Evolutionary conservation across 2,888 invertebrate species (phyloP).

Genomic region (Harpalus rufipes): DNA sequence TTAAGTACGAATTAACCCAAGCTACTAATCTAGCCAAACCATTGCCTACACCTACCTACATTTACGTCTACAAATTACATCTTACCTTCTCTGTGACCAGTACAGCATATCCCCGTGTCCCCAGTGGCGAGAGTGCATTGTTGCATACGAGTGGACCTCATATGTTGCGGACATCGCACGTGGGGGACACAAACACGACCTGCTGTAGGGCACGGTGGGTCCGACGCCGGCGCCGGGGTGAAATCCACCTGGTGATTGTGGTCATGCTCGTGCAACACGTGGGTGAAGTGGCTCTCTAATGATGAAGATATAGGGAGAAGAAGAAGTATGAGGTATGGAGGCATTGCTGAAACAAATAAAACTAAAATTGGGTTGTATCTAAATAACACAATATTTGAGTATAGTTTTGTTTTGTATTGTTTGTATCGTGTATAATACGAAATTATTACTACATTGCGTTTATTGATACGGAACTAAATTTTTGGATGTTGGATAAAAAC

Average conservation of each 20-base stretch:
- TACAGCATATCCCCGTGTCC: conserved; percentile 82
- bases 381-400: too few species aligned
- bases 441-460: too few species aligned
- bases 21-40: neutral
- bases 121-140: conserved; percentile 77
- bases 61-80: neutral
- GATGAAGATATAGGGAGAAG: neutral
- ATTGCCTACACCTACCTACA: too few species aligned
- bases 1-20: too few species aligned
- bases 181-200: conserved; percentile 80
- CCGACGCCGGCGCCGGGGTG: conserved; percentile 69
- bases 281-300: conserved; percentile 3
- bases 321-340: neutral
- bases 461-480: too few species aligned
- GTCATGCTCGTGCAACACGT: neutral
- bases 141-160: conserved; percentile 72
- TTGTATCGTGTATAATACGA: too few species aligned
- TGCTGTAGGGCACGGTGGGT: conserved; percentile 76
- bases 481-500: too few species aligned
- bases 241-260: conserved; percentile 61
- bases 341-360: neutral
- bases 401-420: too few species aligned
- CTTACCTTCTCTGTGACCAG: conserved; percentile 76
- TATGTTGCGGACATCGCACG: conserved; percentile 84
- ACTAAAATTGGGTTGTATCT: too few species aligned